These are phyloP conservation scores for Eristalis arbustorum DNA, from an alignment of 2,888 invertebrate genomes.

Conservation along the genomic window DNA sequence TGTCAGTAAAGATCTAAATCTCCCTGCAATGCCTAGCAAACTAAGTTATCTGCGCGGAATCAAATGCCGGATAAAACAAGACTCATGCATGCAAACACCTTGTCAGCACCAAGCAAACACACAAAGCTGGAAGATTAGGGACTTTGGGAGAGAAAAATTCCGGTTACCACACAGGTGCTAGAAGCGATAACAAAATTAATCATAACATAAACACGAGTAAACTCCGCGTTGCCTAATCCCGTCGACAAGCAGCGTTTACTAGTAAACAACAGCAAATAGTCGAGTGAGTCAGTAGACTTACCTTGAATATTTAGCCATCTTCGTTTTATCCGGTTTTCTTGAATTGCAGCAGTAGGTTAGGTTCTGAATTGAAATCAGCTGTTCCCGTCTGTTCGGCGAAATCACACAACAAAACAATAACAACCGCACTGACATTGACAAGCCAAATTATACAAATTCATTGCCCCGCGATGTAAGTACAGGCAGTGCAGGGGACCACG, in stretches of 20 bases:
- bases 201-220: not conserved
- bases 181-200: not conserved
- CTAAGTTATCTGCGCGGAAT: no score
- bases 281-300: constrained; percentile 6
- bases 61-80: not conserved
- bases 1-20: no score
- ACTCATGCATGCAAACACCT: not conserved
- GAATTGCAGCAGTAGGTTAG: not conserved
- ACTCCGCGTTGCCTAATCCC: not conserved
- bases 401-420: not conserved
- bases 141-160: not conserved
- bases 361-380: constrained; percentile 5
- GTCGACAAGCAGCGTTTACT: not conserved
- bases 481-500: not conserved
- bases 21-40: no score
- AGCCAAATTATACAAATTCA: not conserved
- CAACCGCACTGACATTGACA: not conserved
- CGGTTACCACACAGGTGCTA: not conserved
- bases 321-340: constrained; percentile 13
- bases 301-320: not conserved
- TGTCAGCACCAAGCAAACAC: not conserved
- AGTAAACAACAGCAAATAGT: not conserved
- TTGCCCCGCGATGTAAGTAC: not conserved
- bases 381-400: not conserved
- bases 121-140: not conserved